Evolutionary conservation across 1,140 invertebrate genomes (phyloP).

Genomic region (Hermetia illucens): DNA sequence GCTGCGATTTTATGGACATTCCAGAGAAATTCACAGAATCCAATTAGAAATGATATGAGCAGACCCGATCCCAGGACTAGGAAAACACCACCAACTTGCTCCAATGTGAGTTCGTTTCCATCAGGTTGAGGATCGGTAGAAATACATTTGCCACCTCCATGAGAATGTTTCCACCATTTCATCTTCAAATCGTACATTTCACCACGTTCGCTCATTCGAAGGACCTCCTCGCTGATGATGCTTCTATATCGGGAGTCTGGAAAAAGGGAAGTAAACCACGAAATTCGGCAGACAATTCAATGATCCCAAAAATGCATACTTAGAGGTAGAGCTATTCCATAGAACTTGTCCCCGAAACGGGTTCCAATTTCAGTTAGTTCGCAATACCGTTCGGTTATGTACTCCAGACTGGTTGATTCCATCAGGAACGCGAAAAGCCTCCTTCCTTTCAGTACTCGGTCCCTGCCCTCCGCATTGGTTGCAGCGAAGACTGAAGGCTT

Average conservation of each 20-base stretch:
- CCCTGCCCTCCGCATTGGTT: conserved; percentile 63
- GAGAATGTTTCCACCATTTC: conserved; percentile 67
- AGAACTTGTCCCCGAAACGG: conserved; percentile 69
- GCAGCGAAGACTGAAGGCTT: conserved; percentile 62
- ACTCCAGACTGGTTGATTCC: conserved; percentile 89
- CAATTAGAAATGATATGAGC: conserved; percentile 34
- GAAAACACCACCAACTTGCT: conserved; percentile 61
- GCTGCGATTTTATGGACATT: conserved; percentile 44
- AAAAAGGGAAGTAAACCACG: neutral
- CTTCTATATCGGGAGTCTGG: conserved; percentile 56
- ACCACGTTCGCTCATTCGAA: conserved; percentile 65
- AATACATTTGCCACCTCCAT: conserved; percentile 22
- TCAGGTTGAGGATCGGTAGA: conserved; percentile 15
- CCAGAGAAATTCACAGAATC: conserved; percentile 46
- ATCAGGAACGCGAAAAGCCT: conserved; percentile 88
- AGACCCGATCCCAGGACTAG: conserved; percentile 46
- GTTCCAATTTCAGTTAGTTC: conserved; percentile 89
- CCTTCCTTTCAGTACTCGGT: conserved; percentile 58
- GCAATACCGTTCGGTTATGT: conserved; percentile 75
- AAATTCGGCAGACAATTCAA: neutral
- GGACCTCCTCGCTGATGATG: conserved; percentile 51
- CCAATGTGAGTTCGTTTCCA: conserved; percentile 35
- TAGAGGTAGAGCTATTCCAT: conserved; percentile 58
- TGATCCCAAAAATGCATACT: conserved; percentile 17
- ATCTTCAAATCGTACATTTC: conserved; percentile 54